A percentile compares a stretch with the other conserved stretches of the same genome.
Conservation (phyloP, 2,888 invertebrate species). For the Drosophila infuscata region DNA sequence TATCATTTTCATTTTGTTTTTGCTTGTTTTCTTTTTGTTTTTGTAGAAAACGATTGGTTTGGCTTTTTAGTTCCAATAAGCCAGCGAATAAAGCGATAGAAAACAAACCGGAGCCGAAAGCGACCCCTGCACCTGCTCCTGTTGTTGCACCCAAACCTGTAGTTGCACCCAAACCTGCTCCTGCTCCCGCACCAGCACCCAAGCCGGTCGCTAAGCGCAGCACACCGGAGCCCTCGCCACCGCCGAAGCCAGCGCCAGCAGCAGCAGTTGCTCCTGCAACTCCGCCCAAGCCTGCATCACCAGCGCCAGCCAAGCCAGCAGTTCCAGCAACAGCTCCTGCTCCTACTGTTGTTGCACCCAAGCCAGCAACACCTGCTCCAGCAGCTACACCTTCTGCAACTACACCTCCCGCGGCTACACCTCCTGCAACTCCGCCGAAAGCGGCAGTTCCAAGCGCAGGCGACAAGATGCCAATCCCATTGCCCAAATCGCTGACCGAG, state of each 20-base stretch:
- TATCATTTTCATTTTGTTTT: slow-evolving; percentile 48
- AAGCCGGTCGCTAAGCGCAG: slow-evolving; percentile 36
- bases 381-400: slow-evolving; percentile 29
- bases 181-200: slow-evolving; percentile 58
- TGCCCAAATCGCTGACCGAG: slow-evolving; percentile 56
- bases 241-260: slow-evolving; percentile 30
- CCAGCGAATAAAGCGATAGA: slow-evolving; percentile 77
- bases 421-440: slow-evolving; percentile 27
- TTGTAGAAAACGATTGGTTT: slow-evolving; percentile 84
- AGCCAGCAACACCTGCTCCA: slow-evolving; percentile 49
- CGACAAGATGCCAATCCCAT: slow-evolving; percentile 70
- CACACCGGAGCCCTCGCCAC: slow-evolving; percentile 46
- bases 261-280: slow-evolving; percentile 5
- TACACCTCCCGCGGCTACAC: slow-evolving; percentile 17
- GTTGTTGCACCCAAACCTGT: slow-evolving; percentile 24
- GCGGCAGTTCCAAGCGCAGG: slow-evolving; percentile 8
- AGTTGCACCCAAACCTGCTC: slow-evolving; percentile 55
- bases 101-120: slow-evolving; percentile 58
- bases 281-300: slow-evolving; percentile 40
- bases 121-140: slow-evolving; percentile 29
- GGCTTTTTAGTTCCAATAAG: slow-evolving; percentile 83
- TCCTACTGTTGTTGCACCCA: not conserved
- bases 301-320: slow-evolving; percentile 4
- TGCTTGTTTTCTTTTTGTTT: slow-evolving; percentile 54
- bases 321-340: slow-evolving; percentile 11